Evolutionary conservation across 2,888 invertebrate genomes (phyloP).

Genomic region (Acanthacorydalis orientalis): DNA sequence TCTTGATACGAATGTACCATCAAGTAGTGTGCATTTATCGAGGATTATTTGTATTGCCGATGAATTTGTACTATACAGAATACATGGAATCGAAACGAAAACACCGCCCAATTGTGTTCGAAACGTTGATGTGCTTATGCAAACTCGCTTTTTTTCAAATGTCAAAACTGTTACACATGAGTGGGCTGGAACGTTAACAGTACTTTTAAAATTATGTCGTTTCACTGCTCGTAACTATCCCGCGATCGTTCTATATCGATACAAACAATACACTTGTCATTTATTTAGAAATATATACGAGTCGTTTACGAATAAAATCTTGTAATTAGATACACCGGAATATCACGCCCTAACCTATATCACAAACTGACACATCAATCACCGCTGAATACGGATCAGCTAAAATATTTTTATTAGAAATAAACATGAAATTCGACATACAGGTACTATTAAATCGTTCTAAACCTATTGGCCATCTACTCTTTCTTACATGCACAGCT

Average conservation of each 20-base stretch:
- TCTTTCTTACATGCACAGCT: too few relatives aligned
- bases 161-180: slow-evolving; percentile 4
- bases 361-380: background rate
- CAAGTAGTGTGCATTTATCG: background rate
- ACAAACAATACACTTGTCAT: background rate
- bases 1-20: background rate
- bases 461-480: too few relatives aligned
- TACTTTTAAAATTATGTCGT: background rate
- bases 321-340: background rate
- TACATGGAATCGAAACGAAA: background rate
- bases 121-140: background rate
- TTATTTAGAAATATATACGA: background rate
- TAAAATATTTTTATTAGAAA: too few relatives aligned
- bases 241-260: background rate
- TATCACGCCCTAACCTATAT: slow-evolving; percentile 3
- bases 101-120: background rate
- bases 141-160: background rate
- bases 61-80: background rate
- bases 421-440: too few relatives aligned
- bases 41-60: background rate
- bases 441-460: too few relatives aligned
- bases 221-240: background rate
- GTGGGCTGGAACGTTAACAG: background rate
- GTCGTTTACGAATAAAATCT: background rate
- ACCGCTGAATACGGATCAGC: too few relatives aligned